Percentiles rank a stretch among this genome's conserved stretches.
phyloP scores from a whole-genome alignment of 2,797 vertebrate genomes.

The Odontamblyopus rebecca region DNA sequence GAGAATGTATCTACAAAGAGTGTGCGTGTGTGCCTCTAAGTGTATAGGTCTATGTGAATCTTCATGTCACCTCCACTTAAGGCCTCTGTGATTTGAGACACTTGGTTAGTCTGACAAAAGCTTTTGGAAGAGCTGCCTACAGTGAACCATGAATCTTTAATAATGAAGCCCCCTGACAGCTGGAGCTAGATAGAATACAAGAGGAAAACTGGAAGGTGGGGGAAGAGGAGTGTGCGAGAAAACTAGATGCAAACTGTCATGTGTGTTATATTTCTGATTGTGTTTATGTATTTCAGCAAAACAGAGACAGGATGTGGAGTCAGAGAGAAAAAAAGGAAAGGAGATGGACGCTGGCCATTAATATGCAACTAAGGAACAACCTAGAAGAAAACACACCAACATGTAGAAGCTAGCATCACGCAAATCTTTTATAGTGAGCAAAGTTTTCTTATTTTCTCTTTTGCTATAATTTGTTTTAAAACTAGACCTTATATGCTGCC shows the following conservation, averaged over 20 bases:
- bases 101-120: constrained; percentile 74
- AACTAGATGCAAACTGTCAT: constrained; percentile 71
- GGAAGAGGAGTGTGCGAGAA: constrained; percentile 40
- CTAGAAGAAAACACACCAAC: background rate
- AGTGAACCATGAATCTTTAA: constrained; percentile 76
- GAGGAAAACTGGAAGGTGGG: constrained; percentile 46
- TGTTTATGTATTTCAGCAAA: constrained; percentile 63
- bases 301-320: constrained; percentile 37
- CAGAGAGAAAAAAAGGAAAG: constrained; percentile 12
- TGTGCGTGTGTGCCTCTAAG: constrained; percentile 3
- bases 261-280: constrained; percentile 64
- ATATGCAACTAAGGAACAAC: background rate
- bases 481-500: background rate
- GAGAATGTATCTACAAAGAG: constrained; percentile 17
- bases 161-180: constrained; percentile 77
- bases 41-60: constrained; percentile 32
- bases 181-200: constrained; percentile 57
- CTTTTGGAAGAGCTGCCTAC: constrained; percentile 73
- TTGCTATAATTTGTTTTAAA: background rate
- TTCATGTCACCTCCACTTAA: constrained; percentile 71
- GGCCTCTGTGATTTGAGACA: constrained; percentile 67
- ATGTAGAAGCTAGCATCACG: background rate
- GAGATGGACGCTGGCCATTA: background rate
- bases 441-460: background rate
- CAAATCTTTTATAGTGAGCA: background rate